Percentiles rank a stretch among this genome's conserved stretches.
Conservation (phyloP, 1,140 invertebrate species). For the Hypsibius dujardini region DNA sequence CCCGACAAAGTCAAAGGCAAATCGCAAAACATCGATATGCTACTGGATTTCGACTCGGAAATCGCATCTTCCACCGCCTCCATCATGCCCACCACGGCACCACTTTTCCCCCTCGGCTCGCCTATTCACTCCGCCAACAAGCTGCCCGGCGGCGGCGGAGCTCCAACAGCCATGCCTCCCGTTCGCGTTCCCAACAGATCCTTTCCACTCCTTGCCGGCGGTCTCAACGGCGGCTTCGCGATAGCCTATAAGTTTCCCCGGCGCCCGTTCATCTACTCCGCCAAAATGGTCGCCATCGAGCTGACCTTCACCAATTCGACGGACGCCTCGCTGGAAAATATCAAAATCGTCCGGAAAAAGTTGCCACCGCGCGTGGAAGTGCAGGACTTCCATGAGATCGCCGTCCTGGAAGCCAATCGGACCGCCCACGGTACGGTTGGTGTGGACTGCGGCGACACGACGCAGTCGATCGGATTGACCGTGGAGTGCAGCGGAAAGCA, state of each 20-base stretch:
- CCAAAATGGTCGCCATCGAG: conserved; percentile 63
- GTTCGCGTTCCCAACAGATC: conserved; percentile 43
- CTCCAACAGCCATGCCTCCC: conserved; percentile 34
- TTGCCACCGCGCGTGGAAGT: conserved; percentile 52
- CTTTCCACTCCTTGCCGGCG: conserved; percentile 57
- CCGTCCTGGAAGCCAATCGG: conserved; percentile 37
- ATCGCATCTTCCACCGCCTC: conserved; percentile 23
- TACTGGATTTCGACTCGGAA: conserved; percentile 54
- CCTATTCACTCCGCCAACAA: conserved; percentile 20
- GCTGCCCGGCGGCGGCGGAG: background rate
- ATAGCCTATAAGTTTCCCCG: conserved; percentile 56
- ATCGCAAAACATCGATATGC: conserved; percentile 49
- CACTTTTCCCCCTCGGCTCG: conserved; percentile 36
- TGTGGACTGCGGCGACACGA: conserved; percentile 84
- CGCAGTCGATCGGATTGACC: conserved; percentile 43
- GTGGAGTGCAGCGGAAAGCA: conserved; percentile 42
- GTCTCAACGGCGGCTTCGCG: conserved; percentile 54
- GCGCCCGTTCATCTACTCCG: conserved; percentile 63
- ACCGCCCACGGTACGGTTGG: conserved; percentile 44
- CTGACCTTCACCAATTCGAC: conserved; percentile 57
- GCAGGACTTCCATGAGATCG: conserved; percentile 60
- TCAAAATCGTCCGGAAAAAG: conserved; percentile 53
- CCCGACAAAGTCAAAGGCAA: conserved; percentile 12
- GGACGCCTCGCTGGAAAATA: conserved; percentile 47
- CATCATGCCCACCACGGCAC: conserved; percentile 20